These are phyloP conservation scores for Pissodes strobi DNA, from an alignment of 1,140 invertebrate genomes.

Conservation along the genomic window DNA sequence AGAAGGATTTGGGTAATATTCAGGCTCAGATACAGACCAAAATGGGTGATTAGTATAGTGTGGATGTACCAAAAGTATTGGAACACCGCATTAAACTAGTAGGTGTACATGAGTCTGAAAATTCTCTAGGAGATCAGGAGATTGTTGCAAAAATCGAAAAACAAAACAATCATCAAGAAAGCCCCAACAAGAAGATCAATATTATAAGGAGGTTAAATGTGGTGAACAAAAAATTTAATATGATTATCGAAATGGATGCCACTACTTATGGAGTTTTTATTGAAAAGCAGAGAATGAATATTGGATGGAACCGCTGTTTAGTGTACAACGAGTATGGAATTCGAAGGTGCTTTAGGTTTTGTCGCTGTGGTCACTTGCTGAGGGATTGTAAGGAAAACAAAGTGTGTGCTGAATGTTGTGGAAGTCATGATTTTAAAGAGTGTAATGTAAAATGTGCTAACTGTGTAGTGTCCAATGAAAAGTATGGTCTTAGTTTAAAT, in stretches of 20 bases:
- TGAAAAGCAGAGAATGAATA: neutral
- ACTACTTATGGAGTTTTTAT: neutral
- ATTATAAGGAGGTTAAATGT: neutral
- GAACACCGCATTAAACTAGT: neutral
- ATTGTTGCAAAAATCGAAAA: neutral
- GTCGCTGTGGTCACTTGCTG: constrained; percentile 5
- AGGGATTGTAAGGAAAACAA: constrained; percentile 2
- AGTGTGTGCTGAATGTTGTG: constrained; percentile 14
- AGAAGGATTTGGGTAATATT: neutral
- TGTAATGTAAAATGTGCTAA: constrained; percentile 3
- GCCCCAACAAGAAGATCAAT: neutral
- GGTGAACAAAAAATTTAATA: neutral
- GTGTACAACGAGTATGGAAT: constrained; percentile 2
- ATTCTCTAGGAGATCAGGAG: neutral
- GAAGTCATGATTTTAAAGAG: constrained; percentile 13
- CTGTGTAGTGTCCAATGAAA: too few species aligned
- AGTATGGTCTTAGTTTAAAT: too few species aligned
- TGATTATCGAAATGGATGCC: neutral
- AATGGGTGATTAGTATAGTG: neutral
- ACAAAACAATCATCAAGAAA: neutral
- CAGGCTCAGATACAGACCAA: neutral
- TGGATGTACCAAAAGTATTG: neutral
- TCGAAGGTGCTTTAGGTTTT: constrained; percentile 15
- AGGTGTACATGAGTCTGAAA: neutral
- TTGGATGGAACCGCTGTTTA: neutral